Percentiles rank a stretch among this genome's conserved stretches.
phyloP scores from a whole-genome alignment of 1,140 invertebrate species.

The Caenorhabditis tropicalis region DNA sequence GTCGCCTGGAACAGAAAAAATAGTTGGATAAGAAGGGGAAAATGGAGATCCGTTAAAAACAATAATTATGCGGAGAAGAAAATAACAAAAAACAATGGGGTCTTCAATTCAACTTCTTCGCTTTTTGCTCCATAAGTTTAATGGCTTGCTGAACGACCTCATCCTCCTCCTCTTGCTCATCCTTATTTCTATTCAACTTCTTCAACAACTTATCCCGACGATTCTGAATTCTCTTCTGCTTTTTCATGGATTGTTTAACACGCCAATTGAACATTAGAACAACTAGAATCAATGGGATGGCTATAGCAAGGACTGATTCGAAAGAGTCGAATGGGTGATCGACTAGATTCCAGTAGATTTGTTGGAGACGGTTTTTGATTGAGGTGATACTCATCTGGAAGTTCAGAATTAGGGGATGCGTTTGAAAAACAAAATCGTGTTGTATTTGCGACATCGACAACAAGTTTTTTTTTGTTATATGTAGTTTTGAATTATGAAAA shows the following conservation, averaged over 20 bases:
- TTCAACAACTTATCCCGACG: not conserved
- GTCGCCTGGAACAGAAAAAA: too few relatives aligned
- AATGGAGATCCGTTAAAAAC: too few relatives aligned
- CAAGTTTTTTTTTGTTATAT: too few relatives aligned
- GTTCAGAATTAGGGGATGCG: not conserved
- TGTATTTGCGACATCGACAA: too few relatives aligned
- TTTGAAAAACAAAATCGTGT: not conserved
- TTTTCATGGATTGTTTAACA: constrained; percentile 16
- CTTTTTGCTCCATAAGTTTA: constrained; percentile 4
- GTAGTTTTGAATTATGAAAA: too few relatives aligned
- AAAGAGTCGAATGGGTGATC: not conserved
- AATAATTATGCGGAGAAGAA: too few relatives aligned
- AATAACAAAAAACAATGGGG: not conserved
- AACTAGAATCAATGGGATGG: not conserved
- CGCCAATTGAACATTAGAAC: constrained; percentile 30
- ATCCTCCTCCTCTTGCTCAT: not conserved
- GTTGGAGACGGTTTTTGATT: not conserved
- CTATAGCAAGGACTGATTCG: not conserved
- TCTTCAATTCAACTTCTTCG: not conserved
- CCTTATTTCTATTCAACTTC: not conserved
- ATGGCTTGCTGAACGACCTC: not conserved
- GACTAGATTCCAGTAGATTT: not conserved
- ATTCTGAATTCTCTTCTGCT: not conserved
- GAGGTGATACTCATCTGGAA: not conserved
- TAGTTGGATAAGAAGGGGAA: not conserved